Conservation (phyloP, 2,888 invertebrate species). For the Himalopsyche japonica region DNA sequence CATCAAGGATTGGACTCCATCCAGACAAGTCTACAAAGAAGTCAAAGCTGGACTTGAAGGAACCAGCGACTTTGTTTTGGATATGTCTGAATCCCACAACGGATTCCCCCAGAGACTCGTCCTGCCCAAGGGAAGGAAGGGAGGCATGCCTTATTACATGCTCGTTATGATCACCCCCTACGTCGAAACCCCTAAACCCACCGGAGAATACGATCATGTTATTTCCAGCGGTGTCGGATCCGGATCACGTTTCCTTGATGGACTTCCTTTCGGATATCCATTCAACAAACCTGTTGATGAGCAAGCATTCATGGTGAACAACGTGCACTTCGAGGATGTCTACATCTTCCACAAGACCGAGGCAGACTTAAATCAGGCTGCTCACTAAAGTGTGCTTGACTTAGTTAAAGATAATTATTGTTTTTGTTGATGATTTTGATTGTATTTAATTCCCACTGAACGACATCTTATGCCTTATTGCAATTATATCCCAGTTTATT, state of each 20-base stretch:
- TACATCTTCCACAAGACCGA: conserved; percentile 57
- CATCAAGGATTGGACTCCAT: conserved; percentile 58
- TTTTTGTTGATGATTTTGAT: not conserved
- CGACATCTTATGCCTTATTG: not conserved
- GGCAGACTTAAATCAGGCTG: conserved; percentile 5
- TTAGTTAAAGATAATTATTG: not conserved
- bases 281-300: conserved; percentile 57
- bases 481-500: too few species aligned
- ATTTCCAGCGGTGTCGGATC: conserved; percentile 49
- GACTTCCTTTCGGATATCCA: conserved; percentile 61
- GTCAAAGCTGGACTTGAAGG: conserved; percentile 54
- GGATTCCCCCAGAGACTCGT: conserved; percentile 66
- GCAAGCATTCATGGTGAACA: conserved; percentile 50
- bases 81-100: conserved; percentile 56
- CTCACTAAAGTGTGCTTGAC: not conserved
- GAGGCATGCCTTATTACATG: conserved; percentile 66
- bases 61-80: conserved; percentile 54
- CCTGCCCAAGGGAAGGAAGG: conserved; percentile 66
- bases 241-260: conserved; percentile 45
- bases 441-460: not conserved
- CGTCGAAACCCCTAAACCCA: conserved; percentile 49
- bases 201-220: conserved; percentile 54
- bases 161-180: conserved; percentile 64
- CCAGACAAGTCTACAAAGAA: conserved; percentile 53
- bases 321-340: conserved; percentile 58